Evolutionary conservation across 2,113 vertebrate genomes (phyloP).

Genomic region (Brachyistius frenatus): DNA sequence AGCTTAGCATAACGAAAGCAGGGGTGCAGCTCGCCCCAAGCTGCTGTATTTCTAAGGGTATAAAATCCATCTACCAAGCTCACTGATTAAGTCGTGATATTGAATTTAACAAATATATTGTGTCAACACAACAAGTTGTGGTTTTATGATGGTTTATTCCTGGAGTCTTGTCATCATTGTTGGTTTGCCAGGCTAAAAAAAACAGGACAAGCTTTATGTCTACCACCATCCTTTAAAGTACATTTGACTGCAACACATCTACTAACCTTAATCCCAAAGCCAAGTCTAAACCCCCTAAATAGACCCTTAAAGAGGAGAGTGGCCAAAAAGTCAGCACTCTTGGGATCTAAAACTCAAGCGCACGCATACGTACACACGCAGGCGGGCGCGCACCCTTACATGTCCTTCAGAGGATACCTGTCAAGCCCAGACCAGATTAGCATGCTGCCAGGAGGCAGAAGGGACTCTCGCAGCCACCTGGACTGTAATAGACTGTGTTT

Average conservation of each 20-base stretch:
- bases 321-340: no score
- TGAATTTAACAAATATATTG: no score
- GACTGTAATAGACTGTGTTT: constrained; percentile 60
- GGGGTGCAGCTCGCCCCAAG: neutral
- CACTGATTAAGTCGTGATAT: no score
- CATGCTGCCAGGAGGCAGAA: constrained; percentile 58
- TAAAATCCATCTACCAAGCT: no score
- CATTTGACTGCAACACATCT: neutral
- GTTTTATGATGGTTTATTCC: no score
- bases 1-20: neutral
- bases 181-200: neutral
- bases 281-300: neutral
- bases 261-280: neutral
- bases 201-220: neutral
- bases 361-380: neutral
- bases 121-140: no score
- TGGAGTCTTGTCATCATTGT: neutral
- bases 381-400: neutral
- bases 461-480: constrained; percentile 62
- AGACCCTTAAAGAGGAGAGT: no score
- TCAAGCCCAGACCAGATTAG: constrained; percentile 62
- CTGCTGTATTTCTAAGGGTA: no score
- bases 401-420: constrained; percentile 73
- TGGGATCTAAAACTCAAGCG: no score
- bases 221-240: neutral